Base-by-base conservation (phyloP, 2,113 vertebrate genomes). In the Forbesichthys papilliferus region DNA sequence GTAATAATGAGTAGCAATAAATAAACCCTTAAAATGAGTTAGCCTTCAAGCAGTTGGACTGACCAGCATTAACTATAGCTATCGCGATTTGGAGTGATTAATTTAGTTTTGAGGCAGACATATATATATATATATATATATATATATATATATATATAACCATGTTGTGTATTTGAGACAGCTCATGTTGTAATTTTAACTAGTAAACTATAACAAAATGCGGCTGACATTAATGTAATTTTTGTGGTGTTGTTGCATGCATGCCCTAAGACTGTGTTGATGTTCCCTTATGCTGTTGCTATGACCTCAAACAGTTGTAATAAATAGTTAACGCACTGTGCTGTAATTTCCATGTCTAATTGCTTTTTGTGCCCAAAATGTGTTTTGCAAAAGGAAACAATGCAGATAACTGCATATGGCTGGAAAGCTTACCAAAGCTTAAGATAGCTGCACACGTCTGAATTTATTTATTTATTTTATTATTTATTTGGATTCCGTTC, bases 1-100 rank as follows among this genome's bases (percentile, higher is more conserved):
- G 61, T 90, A 92, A 82, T 89, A 82, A 89, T 91, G 77, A 79
- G 76, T 74, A 87, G 86, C 68, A 85, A 81, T 92, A 90, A 85
- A 36, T 87, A 91, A 92, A 87, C 73, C 89, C 90, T 68, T 90
- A 90, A 85, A 84, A 92, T 86, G 90, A 90, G 87, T 92, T 91
- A 2, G 2, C 27, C 27, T 27, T 93, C 90, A 94, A 91, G 86
- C 87, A 89, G 93, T 94, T 94, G 90, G 89, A 90, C 90, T 94
- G 93, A 92, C 91, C 93, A 93, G 92, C 91, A 27, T 27, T 1
- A 27, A 27, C 95, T 92, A 93, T 94, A 93, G 92, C 85, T 91
- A 82, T 95, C 94, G 94, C 92, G 91, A 87, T 94, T 94, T 93
- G 93, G 93, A 95, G 88, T 81, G 88, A 92, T 93, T 95, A 93